These are phyloP conservation scores for Noctua janthe DNA, from an alignment of 2,888 invertebrate genomes.

Conservation along the genomic window DNA sequence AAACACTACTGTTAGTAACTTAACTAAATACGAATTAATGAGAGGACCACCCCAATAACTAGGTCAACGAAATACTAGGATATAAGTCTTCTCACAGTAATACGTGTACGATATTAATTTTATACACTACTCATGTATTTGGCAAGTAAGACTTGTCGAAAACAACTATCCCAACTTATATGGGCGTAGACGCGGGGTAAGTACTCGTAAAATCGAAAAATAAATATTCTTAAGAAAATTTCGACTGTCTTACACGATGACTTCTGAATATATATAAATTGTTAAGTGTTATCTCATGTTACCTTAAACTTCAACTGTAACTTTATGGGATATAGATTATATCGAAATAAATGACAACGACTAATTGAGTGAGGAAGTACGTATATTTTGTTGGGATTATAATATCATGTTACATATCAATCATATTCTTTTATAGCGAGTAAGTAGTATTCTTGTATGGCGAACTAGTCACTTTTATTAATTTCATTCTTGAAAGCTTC, in stretches of 20 bases:
- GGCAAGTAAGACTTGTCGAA: background rate
- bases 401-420: background rate
- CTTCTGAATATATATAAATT: background rate
- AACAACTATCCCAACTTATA: background rate
- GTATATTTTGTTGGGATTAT: conserved; percentile 11
- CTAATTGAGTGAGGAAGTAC: background rate
- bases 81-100: background rate
- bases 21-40: too few relatives aligned
- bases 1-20: too few relatives aligned
- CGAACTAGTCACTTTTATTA: conserved; percentile 20
- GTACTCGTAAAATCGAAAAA: background rate
- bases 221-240: background rate
- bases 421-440: background rate
- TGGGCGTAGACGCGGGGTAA: background rate
- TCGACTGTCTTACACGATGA: background rate
- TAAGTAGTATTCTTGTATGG: background rate
- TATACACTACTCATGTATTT: background rate
- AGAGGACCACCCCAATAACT: too few relatives aligned
- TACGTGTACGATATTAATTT: background rate
- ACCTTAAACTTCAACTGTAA: background rate
- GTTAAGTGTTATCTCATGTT: background rate
- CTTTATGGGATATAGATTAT: background rate
- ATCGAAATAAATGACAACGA: conserved; percentile 11
- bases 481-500: conserved; percentile 73
- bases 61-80: too few relatives aligned